Evolutionary conservation across 2,113 vertebrate species (phyloP).

Genomic region (Mustelus asterias): DNA sequence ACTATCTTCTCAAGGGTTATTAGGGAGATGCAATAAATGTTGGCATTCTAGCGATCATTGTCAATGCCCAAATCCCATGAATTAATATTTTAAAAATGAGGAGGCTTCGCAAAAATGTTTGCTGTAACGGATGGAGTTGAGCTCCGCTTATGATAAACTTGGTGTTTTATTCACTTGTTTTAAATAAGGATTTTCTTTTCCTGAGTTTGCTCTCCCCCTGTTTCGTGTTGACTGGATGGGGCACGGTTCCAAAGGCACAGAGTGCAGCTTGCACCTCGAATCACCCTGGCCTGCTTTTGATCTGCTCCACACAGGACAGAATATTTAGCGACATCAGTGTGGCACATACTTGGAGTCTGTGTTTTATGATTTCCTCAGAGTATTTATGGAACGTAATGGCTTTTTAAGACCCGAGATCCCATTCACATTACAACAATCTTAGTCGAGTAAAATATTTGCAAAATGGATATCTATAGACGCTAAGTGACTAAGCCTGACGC

Average conservation of each 20-base stretch:
- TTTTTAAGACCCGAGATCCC: conserved; percentile 20
- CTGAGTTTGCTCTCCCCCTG: not conserved
- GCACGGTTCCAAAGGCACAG: not conserved
- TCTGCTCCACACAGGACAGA: not conserved
- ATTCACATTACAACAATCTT: conserved; percentile 27
- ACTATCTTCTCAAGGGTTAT: too few species aligned
- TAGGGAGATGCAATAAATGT: too few species aligned
- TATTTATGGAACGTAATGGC: conserved; percentile 9
- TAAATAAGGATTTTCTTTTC: not conserved
- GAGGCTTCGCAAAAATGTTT: not conserved
- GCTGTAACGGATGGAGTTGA: not conserved
- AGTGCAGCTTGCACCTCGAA: not conserved
- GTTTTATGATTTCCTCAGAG: not conserved
- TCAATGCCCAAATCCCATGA: too few species aligned
- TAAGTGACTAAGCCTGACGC: conserved; percentile 4
- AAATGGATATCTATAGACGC: conserved; percentile 20
- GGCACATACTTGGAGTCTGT: not conserved
- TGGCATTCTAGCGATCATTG: too few species aligned
- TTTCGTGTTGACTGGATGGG: not conserved
- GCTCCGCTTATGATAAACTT: not conserved
- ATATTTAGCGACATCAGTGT: not conserved
- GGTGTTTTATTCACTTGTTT: not conserved
- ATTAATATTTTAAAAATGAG: not conserved
- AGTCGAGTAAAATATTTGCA: conserved; percentile 12
- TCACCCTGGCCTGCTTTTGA: not conserved